Base-by-base conservation (phyloP, 2,888 invertebrate species). In the Cheilosia variabilis region DNA sequence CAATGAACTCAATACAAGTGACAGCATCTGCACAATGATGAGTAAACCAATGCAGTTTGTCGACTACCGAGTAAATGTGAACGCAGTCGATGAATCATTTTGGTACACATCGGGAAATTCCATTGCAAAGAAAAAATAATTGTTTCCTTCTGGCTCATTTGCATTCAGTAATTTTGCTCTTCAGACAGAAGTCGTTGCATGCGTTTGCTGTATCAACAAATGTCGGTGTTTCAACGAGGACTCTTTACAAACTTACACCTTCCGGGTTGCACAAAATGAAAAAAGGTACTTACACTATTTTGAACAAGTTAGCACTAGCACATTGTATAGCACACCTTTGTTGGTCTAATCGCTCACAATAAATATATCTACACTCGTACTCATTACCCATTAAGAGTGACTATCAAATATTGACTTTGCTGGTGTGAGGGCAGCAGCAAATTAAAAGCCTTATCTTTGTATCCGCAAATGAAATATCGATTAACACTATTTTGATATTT, bases 401-500 rank as follows among this genome's bases (percentile, higher is more conserved):
- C 68, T 68, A 68, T 50, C 50, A 73, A 83, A 83, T 68, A 83
- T 83, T 83, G 72, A 52, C 43, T 62, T 57, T 69, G 31, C 37
- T 58, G 5, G 45, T 27, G 69, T 72, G 60, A 22, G 17, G 15
- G n/a, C 47, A 34, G 53, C 22, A 52, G 71, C n/a, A 41, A 4
- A 75, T 84, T 75, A 71, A 69, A 78, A 75, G 58, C 60, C 79
- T 73, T 75, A 84, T 71, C 84, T 41, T 22, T 62, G 75, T 75
- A 52, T 53, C 63, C 65, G 57, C 71, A 60, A 27, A 84, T 75
- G 69, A 57, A 71, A 71, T 84, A 75, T 69, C 69, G 75, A 84
- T 84, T 84, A 84, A 55, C 75, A 79, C 69, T 60, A 15, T 65
- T 72, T 57, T 73, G 45, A 60, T 73, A 66, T 84, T 79, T 84